Conservation (phyloP, 1,140 invertebrate genomes). For the Cydia pomonella region DNA sequence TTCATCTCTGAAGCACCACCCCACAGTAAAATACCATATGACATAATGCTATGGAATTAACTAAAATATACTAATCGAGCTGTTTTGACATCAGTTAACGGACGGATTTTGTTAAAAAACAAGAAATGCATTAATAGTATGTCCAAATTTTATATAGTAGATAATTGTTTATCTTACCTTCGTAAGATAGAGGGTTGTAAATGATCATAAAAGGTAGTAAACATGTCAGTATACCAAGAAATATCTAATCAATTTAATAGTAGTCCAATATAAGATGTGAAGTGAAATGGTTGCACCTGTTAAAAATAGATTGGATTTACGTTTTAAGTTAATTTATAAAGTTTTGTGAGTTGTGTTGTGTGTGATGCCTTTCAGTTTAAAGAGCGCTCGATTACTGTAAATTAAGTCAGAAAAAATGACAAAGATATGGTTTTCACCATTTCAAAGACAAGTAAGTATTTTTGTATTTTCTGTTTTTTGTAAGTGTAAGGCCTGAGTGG, state of each 20-base stretch:
- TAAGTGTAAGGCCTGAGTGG: too few relatives aligned
- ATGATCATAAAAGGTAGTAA: background rate
- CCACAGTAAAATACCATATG: too few relatives aligned
- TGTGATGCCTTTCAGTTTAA: background rate
- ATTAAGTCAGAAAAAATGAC: background rate
- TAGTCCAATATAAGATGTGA: background rate
- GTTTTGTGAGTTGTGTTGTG: background rate
- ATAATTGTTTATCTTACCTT: background rate
- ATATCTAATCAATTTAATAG: background rate
- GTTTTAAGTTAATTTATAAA: background rate
- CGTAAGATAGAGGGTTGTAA: background rate
- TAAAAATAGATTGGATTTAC: background rate
- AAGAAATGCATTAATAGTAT: too few relatives aligned
- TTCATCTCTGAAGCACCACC: too few relatives aligned
- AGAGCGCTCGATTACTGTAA: background rate
- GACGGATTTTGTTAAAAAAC: too few relatives aligned
- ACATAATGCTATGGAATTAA: too few relatives aligned
- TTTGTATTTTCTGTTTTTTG: background rate
- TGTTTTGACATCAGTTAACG: too few relatives aligned
- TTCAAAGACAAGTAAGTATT: conserved; percentile 21
- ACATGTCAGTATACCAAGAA: background rate
- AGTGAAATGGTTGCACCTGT: background rate
- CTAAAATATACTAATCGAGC: too few relatives aligned
- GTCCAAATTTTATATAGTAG: too few relatives aligned
- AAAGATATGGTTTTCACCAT: conserved; percentile 8